These are phyloP conservation scores for Hymenopus coronatus DNA, from an alignment of 2,888 invertebrate genomes.

Conservation along the genomic window DNA sequence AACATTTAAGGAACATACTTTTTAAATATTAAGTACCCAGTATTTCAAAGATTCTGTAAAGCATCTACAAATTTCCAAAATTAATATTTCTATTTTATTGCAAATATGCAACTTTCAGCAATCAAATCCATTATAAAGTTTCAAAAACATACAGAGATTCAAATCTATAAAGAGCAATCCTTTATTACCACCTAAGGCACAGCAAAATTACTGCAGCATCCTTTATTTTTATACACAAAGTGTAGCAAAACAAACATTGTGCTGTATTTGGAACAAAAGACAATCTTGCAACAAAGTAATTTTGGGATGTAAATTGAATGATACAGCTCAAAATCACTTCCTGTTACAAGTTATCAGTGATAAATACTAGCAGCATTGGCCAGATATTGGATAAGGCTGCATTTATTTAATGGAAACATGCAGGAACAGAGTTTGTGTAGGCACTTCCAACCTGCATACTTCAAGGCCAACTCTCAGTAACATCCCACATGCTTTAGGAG, in stretches of 20 bases:
- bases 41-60: background rate
- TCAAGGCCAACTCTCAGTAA: no score
- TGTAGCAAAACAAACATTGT: background rate
- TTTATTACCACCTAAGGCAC: no score
- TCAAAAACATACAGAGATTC: background rate
- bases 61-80: background rate
- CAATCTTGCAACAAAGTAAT: background rate
- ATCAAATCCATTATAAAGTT: background rate
- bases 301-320: no score
- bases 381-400: background rate
- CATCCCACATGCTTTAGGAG: no score
- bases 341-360: background rate
- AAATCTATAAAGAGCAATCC: background rate
- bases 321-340: background rate
- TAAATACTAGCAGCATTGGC: no score
- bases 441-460: no score
- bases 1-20: background rate
- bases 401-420: background rate
- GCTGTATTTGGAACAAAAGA: background rate
- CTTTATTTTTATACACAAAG: background rate
- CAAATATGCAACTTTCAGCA: background rate
- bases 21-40: background rate
- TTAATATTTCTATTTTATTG: background rate
- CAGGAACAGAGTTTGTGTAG: background rate
- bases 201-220: no score